Conservation (phyloP, 2,888 invertebrate species). For the Temnothorax ravouxi region DNA sequence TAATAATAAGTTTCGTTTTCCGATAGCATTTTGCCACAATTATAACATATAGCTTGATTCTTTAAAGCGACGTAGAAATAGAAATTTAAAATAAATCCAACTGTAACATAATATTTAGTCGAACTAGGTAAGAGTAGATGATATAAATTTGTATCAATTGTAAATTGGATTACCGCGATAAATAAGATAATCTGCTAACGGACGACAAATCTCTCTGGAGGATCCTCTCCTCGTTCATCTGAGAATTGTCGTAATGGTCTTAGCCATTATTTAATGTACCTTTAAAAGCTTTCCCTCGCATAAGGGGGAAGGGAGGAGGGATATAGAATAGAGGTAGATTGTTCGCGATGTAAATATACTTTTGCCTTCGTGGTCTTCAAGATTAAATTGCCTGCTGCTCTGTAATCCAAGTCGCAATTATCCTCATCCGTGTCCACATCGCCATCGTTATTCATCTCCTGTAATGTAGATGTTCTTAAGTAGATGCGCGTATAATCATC, state of each 20-base stretch:
- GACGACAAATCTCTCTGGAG: background rate
- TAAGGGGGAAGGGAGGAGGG: background rate
- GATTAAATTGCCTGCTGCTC: conserved; percentile 52
- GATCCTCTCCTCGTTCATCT: background rate
- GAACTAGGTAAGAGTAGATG: background rate
- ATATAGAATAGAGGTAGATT: conserved; percentile 25
- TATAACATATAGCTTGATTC: background rate
- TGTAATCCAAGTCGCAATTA: conserved; percentile 56
- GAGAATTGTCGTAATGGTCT: conserved; percentile 10
- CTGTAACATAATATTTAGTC: background rate
- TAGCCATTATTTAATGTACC: conserved; percentile 24
- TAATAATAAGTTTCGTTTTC: background rate
- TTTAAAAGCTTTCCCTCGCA: background rate
- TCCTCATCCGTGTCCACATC: conserved; percentile 50
- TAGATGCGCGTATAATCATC: conserved; percentile 54
- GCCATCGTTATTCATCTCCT: conserved; percentile 55
- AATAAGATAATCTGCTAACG: background rate
- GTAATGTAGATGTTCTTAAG: conserved; percentile 56
- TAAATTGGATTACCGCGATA: background rate
- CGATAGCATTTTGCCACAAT: background rate
- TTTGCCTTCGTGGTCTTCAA: conserved; percentile 45
- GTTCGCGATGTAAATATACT: conserved; percentile 51
- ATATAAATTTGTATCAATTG: background rate
- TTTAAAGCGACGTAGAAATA: background rate
- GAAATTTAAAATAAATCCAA: background rate